Conservation (phyloP, 2,797 vertebrate genomes). For the Hydrolagus colliei region DNA sequence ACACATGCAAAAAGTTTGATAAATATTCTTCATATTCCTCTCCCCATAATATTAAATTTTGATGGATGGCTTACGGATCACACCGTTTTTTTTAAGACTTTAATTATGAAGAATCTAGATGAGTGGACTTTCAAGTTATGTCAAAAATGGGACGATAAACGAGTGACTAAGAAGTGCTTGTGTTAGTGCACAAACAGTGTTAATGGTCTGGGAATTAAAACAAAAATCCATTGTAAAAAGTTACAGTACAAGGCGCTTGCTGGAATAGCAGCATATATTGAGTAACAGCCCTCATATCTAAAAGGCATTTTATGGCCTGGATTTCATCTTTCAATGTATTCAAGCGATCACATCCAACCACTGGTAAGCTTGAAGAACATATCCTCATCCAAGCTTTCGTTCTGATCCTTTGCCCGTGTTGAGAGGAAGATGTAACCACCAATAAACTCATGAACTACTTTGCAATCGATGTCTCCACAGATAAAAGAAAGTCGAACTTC, state of each 20-base stretch:
- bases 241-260: conserved; percentile 62
- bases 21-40: conserved; percentile 60
- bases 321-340: conserved; percentile 41
- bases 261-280: conserved; percentile 68
- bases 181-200: conserved; percentile 53
- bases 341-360: conserved; percentile 80
- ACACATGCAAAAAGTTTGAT: conserved; percentile 63
- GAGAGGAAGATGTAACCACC: conserved; percentile 97
- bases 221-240: conserved; percentile 52
- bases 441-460: conserved; percentile 97
- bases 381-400: conserved; percentile 95
- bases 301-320: conserved; percentile 48
- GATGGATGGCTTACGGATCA: conserved; percentile 57
- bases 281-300: conserved; percentile 60
- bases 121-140: conserved; percentile 34
- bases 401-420: conserved; percentile 94
- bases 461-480: conserved; percentile 93
- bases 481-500: conserved; percentile 87
- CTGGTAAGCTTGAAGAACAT: conserved; percentile 99
- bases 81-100: conserved; percentile 41
- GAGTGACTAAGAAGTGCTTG: conserved; percentile 52
- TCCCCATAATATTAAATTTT: conserved; percentile 49
- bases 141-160: conserved; percentile 38
- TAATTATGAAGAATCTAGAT: conserved; percentile 32
- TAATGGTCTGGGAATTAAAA: conserved; percentile 51